Evolutionary conservation across 2,888 invertebrate species (phyloP), one percentile per base, ranked within the genome.

Genomic region (Drosophila lacicola): DNA sequence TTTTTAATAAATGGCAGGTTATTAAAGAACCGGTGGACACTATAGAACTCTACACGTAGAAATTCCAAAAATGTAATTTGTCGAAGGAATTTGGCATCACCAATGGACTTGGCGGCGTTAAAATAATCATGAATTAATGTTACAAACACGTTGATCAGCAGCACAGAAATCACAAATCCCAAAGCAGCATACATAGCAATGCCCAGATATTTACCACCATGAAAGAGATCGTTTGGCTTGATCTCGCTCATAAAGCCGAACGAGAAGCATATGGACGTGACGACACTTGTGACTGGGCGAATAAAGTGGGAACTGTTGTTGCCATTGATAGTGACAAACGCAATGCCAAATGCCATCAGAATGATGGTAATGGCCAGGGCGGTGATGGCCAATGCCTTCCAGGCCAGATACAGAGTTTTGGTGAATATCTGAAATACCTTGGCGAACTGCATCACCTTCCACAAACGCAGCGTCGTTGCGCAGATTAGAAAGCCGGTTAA

Each of bases 371-470:
- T 84, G 14, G 88, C 71, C 10, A 87, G 10, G 0, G 76, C 64
- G 0, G 89, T 86, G 17, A 83, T 74, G 11, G 70, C 21, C 25
- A 92, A 51, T 0, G 84, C 74, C 1, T 47, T 51, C 56, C 80
- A 77, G 0, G 91, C 84, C 1, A 70, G 46, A 8, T 66, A 66
- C 2, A 92, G 70, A 0, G 91, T 92, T 4, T 54, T 70, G 19
- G 90, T 87, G 36, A 92, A 88, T 0, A 90, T 56, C 25, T 89
- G 83, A 65, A 92, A 92, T 2, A 90, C 80, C 2, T 64, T 55
- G 4, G 90, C 81, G 46, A 92, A 91, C 58, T 92, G 91, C 21
- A 92, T 60, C 8, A 91, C 78, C 56, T 91, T 91, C 92, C 92
- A 92, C 8, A 92, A 37, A 0, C 92, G 83, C 11, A 92, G n/a